Percentiles rank a stretch among this genome's conserved stretches.
Conservation (phyloP, 2,797 vertebrate genomes). For the Alfaro cultratus region DNA sequence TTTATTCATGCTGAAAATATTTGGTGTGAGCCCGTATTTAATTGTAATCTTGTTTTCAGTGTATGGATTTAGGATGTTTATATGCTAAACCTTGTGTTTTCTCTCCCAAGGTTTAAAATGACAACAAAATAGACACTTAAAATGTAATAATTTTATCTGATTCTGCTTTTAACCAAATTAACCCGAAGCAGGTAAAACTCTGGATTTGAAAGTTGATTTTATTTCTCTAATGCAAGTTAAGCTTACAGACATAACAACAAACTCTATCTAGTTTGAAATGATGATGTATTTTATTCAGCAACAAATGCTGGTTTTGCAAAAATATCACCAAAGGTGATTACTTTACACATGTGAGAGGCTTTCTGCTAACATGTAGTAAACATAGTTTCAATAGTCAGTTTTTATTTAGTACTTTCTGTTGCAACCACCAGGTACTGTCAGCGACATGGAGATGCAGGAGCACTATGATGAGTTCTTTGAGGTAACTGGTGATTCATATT, state of each 20-base stretch:
- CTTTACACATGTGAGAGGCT: not conserved
- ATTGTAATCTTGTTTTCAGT: not conserved
- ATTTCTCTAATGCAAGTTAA: not conserved
- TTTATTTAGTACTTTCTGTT: slow-evolving; percentile 13
- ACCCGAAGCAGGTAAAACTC: not conserved
- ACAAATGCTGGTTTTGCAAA: not conserved
- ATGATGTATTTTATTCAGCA: not conserved
- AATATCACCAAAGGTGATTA: not conserved
- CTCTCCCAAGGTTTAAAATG: not conserved
- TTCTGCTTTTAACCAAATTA: not conserved
- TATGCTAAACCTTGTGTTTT: not conserved
- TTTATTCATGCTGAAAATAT: not conserved
- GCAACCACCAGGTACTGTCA: slow-evolving; percentile 88
- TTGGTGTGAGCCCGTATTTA: not conserved
- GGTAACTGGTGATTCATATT: slow-evolving; percentile 71
- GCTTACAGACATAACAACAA: not conserved
- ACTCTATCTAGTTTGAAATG: not conserved
- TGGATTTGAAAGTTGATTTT: not conserved
- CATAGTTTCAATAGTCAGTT: not conserved
- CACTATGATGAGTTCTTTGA: slow-evolving; percentile 99
- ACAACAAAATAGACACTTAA: not conserved
- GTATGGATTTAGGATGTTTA: not conserved
- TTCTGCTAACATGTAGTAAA: not conserved
- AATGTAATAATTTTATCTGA: not conserved
- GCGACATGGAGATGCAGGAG: slow-evolving; percentile 99